phyloP scores from a whole-genome alignment of 2,888 invertebrate species.

The Cataglyphis cursor region DNA sequence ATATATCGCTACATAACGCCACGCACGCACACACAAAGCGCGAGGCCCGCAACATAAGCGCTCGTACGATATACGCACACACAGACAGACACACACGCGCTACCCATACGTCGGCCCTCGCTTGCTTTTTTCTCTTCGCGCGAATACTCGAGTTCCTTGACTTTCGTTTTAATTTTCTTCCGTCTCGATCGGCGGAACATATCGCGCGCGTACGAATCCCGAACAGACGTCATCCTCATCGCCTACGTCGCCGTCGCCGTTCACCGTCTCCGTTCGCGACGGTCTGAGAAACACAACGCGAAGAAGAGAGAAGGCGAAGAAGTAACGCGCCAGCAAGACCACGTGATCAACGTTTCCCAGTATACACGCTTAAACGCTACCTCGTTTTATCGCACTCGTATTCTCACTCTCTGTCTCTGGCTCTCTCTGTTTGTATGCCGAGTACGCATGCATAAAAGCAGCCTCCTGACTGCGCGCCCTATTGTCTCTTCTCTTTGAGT shows the following conservation, averaged over 20 bases:
- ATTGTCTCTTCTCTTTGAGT: slow-evolving; percentile 56
- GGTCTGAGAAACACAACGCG: slow-evolving; percentile 29
- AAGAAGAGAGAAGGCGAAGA: slow-evolving; percentile 23
- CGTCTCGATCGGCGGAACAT: slow-evolving; percentile 36
- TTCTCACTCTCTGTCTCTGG: slow-evolving; percentile 21
- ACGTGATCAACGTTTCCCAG: slow-evolving; percentile 50
- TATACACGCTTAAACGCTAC: slow-evolving; percentile 38
- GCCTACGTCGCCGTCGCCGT: slow-evolving; percentile 27
- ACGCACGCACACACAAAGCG: slow-evolving; percentile 34
- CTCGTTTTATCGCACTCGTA: neutral
- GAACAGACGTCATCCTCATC: slow-evolving; percentile 28
- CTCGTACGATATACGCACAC: slow-evolving; percentile 49
- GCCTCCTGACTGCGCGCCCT: slow-evolving; percentile 33
- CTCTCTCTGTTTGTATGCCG: slow-evolving; percentile 38
- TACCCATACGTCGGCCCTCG: slow-evolving; percentile 25
- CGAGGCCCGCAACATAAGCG: slow-evolving; percentile 38
- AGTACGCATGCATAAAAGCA: slow-evolving; percentile 54
- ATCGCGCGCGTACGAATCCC: slow-evolving; percentile 59
- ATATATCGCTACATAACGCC: slow-evolving; percentile 26
- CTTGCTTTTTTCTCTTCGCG: slow-evolving; percentile 61
- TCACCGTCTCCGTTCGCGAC: slow-evolving; percentile 8
- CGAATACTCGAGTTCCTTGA: slow-evolving; percentile 50
- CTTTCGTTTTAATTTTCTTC: slow-evolving; percentile 45
- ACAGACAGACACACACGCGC: slow-evolving; percentile 46
- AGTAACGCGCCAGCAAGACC: slow-evolving; percentile 37